Conservation (phyloP, 2,888 invertebrate genomes). For the Sphaeridia pumilis region DNA sequence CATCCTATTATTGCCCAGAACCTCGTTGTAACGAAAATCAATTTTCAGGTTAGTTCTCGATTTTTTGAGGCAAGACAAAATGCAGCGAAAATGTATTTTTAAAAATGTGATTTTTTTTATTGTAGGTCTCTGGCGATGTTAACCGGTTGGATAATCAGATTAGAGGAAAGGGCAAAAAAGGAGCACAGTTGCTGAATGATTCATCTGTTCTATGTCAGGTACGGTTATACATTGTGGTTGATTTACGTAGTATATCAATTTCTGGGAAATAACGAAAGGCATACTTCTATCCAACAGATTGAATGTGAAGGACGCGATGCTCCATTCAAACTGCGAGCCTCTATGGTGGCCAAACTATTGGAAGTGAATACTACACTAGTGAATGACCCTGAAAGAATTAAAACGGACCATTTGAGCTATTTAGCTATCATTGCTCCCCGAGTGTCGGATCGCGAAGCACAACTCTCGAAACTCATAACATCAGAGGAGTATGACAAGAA, state of each 20-base stretch:
- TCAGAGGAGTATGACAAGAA: constrained; percentile 55
- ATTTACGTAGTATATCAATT: too few relatives aligned
- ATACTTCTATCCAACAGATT: constrained; percentile 8
- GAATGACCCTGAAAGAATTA: constrained; percentile 53
- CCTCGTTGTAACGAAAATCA: constrained; percentile 50
- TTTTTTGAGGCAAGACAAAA: too few relatives aligned
- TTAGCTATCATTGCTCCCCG: constrained; percentile 72
- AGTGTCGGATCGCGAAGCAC: constrained; percentile 53
- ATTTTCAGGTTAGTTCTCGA: constrained; percentile 50
- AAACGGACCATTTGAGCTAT: constrained; percentile 56
- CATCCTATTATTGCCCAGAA: constrained; percentile 56
- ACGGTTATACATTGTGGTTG: too few relatives aligned
- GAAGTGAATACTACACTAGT: constrained; percentile 65
- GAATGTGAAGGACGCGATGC: constrained; percentile 10
- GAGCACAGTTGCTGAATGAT: constrained; percentile 62
- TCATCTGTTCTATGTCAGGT: constrained; percentile 63
- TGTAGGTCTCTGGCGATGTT: constrained; percentile 48
- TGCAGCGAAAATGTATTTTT: not conserved
- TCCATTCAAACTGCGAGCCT: constrained; percentile 56
- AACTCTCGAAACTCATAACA: constrained; percentile 52
- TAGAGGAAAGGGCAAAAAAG: constrained; percentile 75
- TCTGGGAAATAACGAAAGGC: not conserved
- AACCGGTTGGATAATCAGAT: constrained; percentile 65
- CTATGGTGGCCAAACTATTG: constrained; percentile 62
- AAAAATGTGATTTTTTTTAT: too few relatives aligned